Percentiles rank a stretch among this genome's conserved stretches.
Conservation (phyloP, 1,140 invertebrate species). For the Dolichoris vasculosae region DNA sequence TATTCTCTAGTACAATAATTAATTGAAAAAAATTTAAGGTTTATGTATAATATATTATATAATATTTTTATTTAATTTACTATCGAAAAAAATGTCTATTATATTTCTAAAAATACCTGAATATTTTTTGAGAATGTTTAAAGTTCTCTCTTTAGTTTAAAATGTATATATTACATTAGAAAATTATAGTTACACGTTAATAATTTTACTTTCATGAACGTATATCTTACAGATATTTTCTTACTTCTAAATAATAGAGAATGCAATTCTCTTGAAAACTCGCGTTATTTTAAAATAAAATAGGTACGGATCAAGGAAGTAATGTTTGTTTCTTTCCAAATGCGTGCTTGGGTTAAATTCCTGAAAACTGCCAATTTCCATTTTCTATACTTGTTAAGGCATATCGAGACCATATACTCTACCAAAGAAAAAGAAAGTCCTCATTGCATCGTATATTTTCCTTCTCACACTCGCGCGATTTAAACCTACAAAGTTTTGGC, state of each 20-base stretch:
- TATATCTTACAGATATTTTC: neutral
- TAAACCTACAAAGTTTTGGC: slow-evolving; percentile 47
- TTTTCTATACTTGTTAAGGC: slow-evolving; percentile 35
- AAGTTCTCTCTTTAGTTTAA: too few relatives aligned
- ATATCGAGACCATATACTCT: neutral
- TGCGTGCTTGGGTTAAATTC: neutral
- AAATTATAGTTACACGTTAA: neutral
- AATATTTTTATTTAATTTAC: too few relatives aligned
- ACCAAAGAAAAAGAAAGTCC: slow-evolving; percentile 30
- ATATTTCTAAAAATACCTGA: too few relatives aligned
- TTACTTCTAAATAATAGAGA: neutral
- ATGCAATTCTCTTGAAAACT: neutral
- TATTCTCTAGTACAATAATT: too few relatives aligned
- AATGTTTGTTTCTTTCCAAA: slow-evolving; percentile 4
- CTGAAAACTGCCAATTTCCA: slow-evolving; percentile 47
- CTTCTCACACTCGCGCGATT: neutral
- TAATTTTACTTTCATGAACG: neutral
- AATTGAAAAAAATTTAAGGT: too few relatives aligned
- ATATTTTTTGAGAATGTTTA: too few relatives aligned
- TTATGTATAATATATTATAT: too few relatives aligned
- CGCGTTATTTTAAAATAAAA: neutral
- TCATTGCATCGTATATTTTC: slow-evolving; percentile 23
- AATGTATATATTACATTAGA: too few relatives aligned
- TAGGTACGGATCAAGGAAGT: neutral
- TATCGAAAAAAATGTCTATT: too few relatives aligned